These are phyloP conservation scores for Alcedo atthis DNA, from an alignment of 2,797 vertebrate species.

Conservation along the genomic window DNA sequence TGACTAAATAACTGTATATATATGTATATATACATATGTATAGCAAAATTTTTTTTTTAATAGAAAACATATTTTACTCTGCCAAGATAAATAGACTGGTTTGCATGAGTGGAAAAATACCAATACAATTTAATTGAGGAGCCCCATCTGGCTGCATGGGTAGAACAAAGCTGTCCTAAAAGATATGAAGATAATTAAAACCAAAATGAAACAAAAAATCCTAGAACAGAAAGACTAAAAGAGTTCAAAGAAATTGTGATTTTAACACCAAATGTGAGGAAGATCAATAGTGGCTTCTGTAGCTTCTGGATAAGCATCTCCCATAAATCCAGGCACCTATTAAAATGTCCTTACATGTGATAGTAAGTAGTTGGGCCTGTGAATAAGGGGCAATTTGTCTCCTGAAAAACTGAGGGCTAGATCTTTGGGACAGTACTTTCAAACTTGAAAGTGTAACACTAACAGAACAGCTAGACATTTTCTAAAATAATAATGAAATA, in stretches of 20 bases:
- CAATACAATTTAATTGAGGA: conserved; percentile 3
- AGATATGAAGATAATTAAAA: conserved; percentile 41
- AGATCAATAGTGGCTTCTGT: background rate
- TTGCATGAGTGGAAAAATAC: background rate
- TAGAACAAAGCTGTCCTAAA: conserved; percentile 37
- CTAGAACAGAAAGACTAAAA: background rate
- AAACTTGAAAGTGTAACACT: background rate
- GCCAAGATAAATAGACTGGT: background rate
- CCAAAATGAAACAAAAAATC: background rate
- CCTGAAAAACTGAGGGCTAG: background rate
- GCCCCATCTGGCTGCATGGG: conserved; percentile 12
- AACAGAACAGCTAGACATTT: background rate
- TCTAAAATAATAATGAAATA: background rate
- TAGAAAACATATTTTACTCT: background rate
- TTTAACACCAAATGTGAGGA: conserved; percentile 20
- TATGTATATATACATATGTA: background rate
- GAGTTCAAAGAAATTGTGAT: conserved; percentile 8
- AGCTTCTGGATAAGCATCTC: background rate
- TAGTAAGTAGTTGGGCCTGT: background rate
- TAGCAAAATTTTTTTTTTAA: background rate
- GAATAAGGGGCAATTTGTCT: background rate
- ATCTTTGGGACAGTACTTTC: background rate
- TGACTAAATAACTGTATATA: too few relatives aligned
- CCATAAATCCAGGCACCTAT: background rate
- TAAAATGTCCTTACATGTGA: background rate